A percentile compares a stretch with the other conserved stretches of the same genome.
phyloP scores from a whole-genome alignment of 2,113 vertebrate genomes.

The Cromileptes altivelis region DNA sequence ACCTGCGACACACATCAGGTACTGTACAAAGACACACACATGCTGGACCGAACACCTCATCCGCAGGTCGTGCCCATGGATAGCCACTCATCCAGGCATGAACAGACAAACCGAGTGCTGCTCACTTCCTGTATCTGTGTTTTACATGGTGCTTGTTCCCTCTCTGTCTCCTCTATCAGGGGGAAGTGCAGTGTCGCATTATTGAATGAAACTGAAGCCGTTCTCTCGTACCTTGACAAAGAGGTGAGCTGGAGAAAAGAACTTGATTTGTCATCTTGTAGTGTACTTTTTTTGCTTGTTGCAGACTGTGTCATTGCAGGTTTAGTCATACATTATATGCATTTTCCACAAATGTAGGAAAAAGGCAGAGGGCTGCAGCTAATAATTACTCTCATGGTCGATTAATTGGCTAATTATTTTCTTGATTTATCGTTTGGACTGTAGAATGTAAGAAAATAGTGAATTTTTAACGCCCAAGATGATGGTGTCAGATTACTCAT shows the following conservation, averaged over 20 bases:
- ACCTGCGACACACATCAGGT: constrained; percentile 97
- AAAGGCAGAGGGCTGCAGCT: too few relatives aligned
- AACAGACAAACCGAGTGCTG: constrained; percentile 18
- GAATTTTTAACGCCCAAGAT: neutral
- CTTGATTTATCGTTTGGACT: neutral
- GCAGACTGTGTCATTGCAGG: neutral
- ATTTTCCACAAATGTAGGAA: neutral
- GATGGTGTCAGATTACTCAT: neutral
- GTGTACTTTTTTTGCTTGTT: neutral
- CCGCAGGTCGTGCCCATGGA: constrained; percentile 57
- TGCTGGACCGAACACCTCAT: neutral
- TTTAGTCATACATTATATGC: neutral
- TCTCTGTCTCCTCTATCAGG: constrained; percentile 78
- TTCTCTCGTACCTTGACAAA: constrained; percentile 96
- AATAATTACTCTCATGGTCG: neutral
- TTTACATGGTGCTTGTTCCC: constrained; percentile 30
- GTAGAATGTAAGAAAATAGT: neutral
- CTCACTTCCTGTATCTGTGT: constrained; percentile 61
- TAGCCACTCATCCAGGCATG: constrained; percentile 42
- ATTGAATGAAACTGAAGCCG: constrained; percentile 96
- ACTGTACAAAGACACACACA: constrained; percentile 28
- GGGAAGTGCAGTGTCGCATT: constrained; percentile 97
- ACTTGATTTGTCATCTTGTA: neutral
- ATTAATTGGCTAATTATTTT: neutral
- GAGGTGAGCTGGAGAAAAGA: constrained; percentile 86